Conservation (phyloP, 1,140 invertebrate genomes). For the Pseudomyrmex gracilis region DNA sequence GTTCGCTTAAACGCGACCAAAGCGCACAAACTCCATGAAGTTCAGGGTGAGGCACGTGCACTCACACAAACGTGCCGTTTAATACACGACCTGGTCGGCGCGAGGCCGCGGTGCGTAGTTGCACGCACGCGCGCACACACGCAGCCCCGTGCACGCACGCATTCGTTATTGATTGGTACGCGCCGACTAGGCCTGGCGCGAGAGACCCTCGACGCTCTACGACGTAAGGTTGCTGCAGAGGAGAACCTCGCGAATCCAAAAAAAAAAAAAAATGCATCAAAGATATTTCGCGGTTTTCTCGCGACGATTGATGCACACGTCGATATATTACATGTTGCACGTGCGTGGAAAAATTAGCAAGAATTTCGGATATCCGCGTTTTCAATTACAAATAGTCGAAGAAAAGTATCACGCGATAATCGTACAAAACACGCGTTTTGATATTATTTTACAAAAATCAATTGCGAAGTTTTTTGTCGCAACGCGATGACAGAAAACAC, state of each 20-base stretch:
- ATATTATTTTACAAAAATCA: background rate
- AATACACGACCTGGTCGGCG: too few relatives aligned
- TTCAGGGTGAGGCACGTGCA: slow-evolving; percentile 76
- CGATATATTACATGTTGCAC: background rate
- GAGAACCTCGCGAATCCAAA: slow-evolving; percentile 5
- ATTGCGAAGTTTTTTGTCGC: too few relatives aligned
- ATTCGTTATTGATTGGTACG: slow-evolving; percentile 76
- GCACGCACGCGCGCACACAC: slow-evolving; percentile 48
- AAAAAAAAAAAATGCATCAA: slow-evolving; percentile 15
- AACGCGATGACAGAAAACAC: too few relatives aligned
- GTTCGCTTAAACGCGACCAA: slow-evolving; percentile 35
- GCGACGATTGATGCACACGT: background rate
- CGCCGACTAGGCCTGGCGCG: slow-evolving; percentile 64
- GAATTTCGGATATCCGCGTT: background rate
- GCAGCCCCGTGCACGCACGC: slow-evolving; percentile 67
- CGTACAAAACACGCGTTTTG: background rate
- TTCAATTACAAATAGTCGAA: background rate
- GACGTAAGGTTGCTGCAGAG: background rate
- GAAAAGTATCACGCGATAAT: background rate
- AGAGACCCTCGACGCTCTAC: slow-evolving; percentile 57
- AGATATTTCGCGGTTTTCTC: background rate
- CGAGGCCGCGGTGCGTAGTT: background rate
- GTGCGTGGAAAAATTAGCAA: background rate
- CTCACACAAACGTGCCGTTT: slow-evolving; percentile 64
- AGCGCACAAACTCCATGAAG: slow-evolving; percentile 67